Base-by-base conservation (phyloP, 2,888 invertebrate species). In the Trachelus troglodyta region DNA sequence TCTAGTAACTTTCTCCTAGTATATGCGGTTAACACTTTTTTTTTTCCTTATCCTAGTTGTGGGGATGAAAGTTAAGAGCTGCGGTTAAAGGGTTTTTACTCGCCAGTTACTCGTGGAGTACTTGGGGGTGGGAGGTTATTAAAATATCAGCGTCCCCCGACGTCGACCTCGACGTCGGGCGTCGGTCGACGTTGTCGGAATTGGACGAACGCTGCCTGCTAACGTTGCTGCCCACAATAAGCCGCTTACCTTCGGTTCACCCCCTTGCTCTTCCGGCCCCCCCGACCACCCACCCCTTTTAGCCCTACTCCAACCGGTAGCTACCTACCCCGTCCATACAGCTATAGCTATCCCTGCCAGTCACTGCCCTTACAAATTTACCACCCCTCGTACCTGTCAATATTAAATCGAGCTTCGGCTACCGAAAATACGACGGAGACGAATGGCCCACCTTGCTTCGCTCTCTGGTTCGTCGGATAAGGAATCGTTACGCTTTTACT, bases 171-270 rank as follows among this genome's bases (percentile, higher is more conserved):
- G 71, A 69, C 76, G 77, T 79, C 40, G 12, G 15, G 12, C 40
- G 40, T 56, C 40, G 6, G 40, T 2, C 31, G 35, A 34, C 77
- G 75, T 78, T 73, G 56, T 73, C 76, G 40, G 76, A 75, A 75
- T 69, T 37, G 73, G 74, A 34, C 76, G 68, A 74, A 74, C 78
- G 79, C 75, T 75, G 74, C 37, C 81, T 79, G 77, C 75, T 78
- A 79, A 81, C 80, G 76, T 81, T 80, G 75, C 76, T 77, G 75
- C 76, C 77, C 76, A 75, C 75, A 77, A 78, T 82, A 83, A 83
- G 82, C 83, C 69, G 83, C 83, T 83, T 83, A 83, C 81, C 78
- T 79, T 79, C 71, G 15, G 23, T 37, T 40, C 73, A 30, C 73
- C 35, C 30, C 69, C 69, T 33, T 76, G 40, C 69, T 34, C 40